Evolutionary conservation across 2,797 vertebrate species (phyloP).

Genomic region (Emys orbicularis): DNA sequence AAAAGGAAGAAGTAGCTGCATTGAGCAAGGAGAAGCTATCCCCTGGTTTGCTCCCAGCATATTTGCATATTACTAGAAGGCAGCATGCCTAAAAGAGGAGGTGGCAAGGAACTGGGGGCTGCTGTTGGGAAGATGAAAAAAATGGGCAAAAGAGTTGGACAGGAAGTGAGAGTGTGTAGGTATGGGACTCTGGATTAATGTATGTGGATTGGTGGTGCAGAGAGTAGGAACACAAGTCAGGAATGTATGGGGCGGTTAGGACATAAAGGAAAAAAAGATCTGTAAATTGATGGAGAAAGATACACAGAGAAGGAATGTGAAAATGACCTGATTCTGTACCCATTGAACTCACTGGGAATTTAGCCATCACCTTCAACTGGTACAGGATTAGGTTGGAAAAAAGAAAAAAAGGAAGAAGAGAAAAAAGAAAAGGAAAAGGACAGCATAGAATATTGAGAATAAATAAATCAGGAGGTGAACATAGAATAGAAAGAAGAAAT

Average conservation of each 20-base stretch:
- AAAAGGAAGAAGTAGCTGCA: too few relatives aligned
- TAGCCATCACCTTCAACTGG: neutral
- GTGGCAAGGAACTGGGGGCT: too few relatives aligned
- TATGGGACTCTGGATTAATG: neutral
- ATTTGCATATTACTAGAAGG: too few relatives aligned
- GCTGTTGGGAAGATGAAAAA: too few relatives aligned
- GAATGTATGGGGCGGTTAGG: neutral
- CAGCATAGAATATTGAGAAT: neutral
- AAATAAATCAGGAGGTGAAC: neutral
- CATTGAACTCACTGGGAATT: neutral
- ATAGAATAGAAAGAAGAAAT: neutral
- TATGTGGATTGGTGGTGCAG: neutral
- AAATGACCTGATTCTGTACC: neutral
- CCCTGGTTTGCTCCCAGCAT: too few relatives aligned
- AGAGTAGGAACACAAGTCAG: neutral
- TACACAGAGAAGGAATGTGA: neutral
- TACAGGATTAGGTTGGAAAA: neutral
- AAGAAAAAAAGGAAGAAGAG: neutral
- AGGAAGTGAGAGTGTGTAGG: neutral
- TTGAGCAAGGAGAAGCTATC: too few relatives aligned
- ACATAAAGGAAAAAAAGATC: neutral
- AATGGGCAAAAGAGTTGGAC: neutral
- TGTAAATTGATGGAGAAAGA: neutral
- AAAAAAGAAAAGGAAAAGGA: neutral
- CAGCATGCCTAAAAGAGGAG: too few relatives aligned